These are phyloP conservation scores for Drosophila gaucha DNA, from an alignment of 2,888 invertebrate species.

Conservation along the genomic window DNA sequence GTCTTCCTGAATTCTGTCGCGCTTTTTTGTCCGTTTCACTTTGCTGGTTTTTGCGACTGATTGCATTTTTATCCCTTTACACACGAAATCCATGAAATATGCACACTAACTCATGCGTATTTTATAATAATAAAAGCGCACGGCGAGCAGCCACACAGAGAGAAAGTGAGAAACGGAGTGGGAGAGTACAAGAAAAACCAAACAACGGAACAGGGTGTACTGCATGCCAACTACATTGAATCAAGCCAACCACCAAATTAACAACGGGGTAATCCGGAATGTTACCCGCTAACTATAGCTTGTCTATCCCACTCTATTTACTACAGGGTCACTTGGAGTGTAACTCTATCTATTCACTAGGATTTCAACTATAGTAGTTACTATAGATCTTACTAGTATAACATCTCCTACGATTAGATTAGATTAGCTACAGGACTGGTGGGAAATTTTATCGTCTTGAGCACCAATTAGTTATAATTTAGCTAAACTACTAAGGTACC, in stretches of 20 bases:
- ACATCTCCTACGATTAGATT: too few species aligned
- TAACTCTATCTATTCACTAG: background rate
- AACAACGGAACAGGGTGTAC: conserved; percentile 22
- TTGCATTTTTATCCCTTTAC: conserved; percentile 79
- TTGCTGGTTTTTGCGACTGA: conserved; percentile 79
- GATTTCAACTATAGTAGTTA: too few species aligned
- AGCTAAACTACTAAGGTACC: too few species aligned
- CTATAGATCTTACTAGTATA: too few species aligned
- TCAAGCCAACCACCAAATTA: conserved; percentile 8
- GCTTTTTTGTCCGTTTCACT: conserved; percentile 68
- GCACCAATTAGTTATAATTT: too few species aligned
- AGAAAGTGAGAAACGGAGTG: background rate
- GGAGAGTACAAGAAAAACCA: conserved; percentile 27
- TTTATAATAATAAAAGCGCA: conserved; percentile 77
- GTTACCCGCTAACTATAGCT: background rate
- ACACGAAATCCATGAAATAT: conserved; percentile 79
- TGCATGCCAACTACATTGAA: background rate
- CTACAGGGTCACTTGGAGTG: background rate
- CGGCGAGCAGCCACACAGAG: conserved; percentile 41
- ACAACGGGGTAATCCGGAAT: background rate
- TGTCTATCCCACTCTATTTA: background rate
- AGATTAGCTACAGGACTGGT: too few species aligned
- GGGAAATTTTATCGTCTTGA: too few species aligned
- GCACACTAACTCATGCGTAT: conserved; percentile 80
- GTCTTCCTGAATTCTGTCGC: conserved; percentile 8